Evolutionary conservation across 1,140 invertebrate genomes (phyloP), one percentile per base, ranked within the genome.

Genomic region (Drosophila repletoides): DNA sequence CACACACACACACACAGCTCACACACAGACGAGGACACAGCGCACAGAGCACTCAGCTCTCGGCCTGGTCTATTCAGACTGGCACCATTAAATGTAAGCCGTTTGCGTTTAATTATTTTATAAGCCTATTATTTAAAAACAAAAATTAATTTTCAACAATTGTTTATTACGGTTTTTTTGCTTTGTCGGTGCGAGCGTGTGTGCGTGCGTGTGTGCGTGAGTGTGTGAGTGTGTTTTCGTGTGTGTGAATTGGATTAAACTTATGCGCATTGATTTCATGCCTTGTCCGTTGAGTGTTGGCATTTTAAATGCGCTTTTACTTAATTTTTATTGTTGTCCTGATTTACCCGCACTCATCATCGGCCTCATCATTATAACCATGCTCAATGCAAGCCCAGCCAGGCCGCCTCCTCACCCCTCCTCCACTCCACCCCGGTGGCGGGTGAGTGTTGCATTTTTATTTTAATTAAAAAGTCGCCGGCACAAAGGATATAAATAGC

Each of bases 391-490:
- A 4, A 52, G 24, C 34, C 34, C 63, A 21, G 2, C 10, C n/a
- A n/a, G 3, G 22, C 36, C 63, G 41, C 40, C 6, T 31, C 1
- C 40, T 36, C 51, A 52, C 22, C 43, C 14, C 14, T 40, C 31
- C 38, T 31, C 12, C 15, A 10, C 24, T 12, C 19, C 17, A 1
- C 12, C 4, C n/a, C 7, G 26, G 41, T 43, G 72, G n/a, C 46
- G 69, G 72, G 63, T 72, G 77, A 64, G 66, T 68, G 63, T 72
- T 74, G 79, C 79, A 86, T 84, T 86, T 84, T 84, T 86, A 84
- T 84, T 86, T 83, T 83, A 83, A 83, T 83, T 86, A 84, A 84
- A 84, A 84, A 84, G 74, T 86, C 80, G 65, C 63, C 55, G 64
- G 58, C 71, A 79, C 79, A 84, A 84, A 84, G 75, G 70, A 61